Evolutionary conservation across 2,113 vertebrate genomes (phyloP).

Genomic region (Ramphastos sulfuratus): DNA sequence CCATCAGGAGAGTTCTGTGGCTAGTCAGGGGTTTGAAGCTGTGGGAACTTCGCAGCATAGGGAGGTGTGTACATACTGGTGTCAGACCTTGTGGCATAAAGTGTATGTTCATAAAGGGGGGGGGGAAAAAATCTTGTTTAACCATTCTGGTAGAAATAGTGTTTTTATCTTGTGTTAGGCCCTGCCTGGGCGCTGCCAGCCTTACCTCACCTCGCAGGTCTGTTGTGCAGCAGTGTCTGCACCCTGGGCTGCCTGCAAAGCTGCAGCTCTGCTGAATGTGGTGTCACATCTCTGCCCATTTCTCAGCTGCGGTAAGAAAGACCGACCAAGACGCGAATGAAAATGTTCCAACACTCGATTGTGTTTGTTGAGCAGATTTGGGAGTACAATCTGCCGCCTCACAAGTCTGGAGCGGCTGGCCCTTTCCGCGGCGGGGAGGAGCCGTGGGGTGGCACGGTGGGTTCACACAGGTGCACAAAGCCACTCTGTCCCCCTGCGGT

Average conservation of each 20-base stretch:
- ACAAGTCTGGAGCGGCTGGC: neutral
- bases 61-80: neutral
- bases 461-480: neutral
- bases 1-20: neutral
- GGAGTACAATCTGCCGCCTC: neutral
- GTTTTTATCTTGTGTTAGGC: neutral
- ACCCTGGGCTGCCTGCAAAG: fast-evolving
- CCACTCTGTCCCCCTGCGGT: fast-evolving
- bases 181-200: neutral
- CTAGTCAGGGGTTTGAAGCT: neutral
- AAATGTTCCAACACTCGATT: neutral
- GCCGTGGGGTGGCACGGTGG: fast-evolving
- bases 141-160: neutral
- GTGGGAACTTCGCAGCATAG: neutral
- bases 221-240: fast-evolving
- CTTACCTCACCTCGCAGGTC: fast-evolving
- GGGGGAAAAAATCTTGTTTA: fast-evolving
- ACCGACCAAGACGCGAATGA: fast-evolving
- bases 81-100: neutral
- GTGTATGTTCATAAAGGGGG: neutral
- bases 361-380: neutral
- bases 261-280: neutral
- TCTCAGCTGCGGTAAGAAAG: fast-evolving
- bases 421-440: fast-evolving
- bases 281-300: neutral